Evolutionary conservation across 2,113 vertebrate species (phyloP).

Genomic region (Heloderma charlesbogerti): DNA sequence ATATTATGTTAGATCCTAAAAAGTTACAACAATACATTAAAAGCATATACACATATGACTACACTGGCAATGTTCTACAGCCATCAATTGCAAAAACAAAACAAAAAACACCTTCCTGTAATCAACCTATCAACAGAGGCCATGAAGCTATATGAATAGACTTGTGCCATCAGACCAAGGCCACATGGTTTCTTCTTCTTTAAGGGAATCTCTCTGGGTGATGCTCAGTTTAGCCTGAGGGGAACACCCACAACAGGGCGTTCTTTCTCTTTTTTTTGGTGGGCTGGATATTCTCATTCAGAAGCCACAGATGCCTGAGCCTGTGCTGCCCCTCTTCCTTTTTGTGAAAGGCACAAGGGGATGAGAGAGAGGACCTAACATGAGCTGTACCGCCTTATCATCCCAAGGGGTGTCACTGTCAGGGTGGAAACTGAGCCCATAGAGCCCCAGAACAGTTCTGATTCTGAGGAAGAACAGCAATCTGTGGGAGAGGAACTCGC

Average conservation of each 20-base stretch:
- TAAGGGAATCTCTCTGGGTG: background rate
- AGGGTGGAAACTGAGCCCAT: no score
- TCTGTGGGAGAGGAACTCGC: no score
- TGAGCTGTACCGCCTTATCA: no score
- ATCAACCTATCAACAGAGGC: no score
- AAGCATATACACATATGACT: background rate
- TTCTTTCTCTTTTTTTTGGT: no score
- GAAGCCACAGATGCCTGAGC: background rate
- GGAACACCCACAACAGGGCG: background rate
- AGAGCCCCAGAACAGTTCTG: no score
- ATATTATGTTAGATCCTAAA: background rate
- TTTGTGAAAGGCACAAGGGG: background rate
- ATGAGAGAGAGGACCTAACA: no score
- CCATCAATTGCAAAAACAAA: background rate
- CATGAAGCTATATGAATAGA: background rate
- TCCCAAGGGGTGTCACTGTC: background rate
- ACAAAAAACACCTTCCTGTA: background rate
- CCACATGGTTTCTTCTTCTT: background rate
- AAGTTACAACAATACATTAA: background rate
- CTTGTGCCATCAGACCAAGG: background rate
- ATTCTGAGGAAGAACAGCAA: no score
- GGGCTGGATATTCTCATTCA: background rate
- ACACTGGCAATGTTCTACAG: background rate
- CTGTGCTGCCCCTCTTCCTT: background rate
- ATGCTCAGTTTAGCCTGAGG: no score